phyloP scores from a whole-genome alignment of 2,113 vertebrate species.

The Oreochromis tanganicae region DNA sequence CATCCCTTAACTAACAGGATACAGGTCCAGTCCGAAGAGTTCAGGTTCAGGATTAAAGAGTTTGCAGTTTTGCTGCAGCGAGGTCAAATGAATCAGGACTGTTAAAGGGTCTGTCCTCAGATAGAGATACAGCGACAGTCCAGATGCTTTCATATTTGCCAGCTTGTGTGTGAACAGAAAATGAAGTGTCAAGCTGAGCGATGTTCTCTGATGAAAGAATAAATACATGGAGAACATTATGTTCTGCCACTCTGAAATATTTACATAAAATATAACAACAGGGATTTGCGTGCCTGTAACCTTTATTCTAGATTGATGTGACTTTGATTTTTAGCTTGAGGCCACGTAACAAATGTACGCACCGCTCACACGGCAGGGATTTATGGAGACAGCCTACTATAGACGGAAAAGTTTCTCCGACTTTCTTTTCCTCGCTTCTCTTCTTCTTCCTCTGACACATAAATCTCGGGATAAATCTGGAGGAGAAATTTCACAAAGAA shows the following conservation, averaged over 20 bases:
- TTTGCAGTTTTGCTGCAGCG: slow-evolving; percentile 5
- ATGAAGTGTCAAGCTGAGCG: neutral
- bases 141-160: slow-evolving; percentile 22
- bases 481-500: slow-evolving; percentile 51
- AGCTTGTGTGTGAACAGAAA: neutral
- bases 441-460: slow-evolving; percentile 47
- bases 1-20: slow-evolving; percentile 26
- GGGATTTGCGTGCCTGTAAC: neutral
- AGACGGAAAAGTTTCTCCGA: slow-evolving; percentile 45
- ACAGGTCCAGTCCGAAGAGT: slow-evolving; percentile 50
- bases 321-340: neutral
- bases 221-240: neutral
- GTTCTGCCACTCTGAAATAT: neutral
- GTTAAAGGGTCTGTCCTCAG: slow-evolving; percentile 21
- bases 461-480: slow-evolving; percentile 35
- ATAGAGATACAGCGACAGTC: slow-evolving; percentile 13
- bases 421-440: slow-evolving; percentile 19
- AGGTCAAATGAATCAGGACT: slow-evolving; percentile 18
- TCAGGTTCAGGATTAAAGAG: slow-evolving; percentile 60
- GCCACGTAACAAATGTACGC: neutral
- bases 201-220: neutral
- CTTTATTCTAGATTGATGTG: neutral
- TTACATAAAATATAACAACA: neutral
- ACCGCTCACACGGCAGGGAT: neutral
- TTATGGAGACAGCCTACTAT: slow-evolving; percentile 2